A percentile compares a stretch with the other conserved stretches of the same genome.
These are phyloP conservation scores for Hemiscyllium ocellatum DNA, from an alignment of 2,113 vertebrate species.

Conservation along the genomic window DNA sequence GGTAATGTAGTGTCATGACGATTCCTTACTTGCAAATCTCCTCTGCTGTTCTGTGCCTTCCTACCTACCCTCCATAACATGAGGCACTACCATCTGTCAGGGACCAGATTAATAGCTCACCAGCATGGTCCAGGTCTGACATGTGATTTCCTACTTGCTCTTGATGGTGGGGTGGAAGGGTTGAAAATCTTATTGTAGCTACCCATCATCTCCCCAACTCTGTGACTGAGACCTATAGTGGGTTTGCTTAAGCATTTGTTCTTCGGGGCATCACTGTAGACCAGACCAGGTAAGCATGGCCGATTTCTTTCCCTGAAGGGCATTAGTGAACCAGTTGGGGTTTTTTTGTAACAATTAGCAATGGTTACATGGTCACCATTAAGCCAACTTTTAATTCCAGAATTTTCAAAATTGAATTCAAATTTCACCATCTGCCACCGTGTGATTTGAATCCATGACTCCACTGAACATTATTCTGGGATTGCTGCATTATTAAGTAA, in stretches of 20 bases:
- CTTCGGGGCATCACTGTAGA: too few species aligned
- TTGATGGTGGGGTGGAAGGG: not conserved
- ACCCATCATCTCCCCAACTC: not conserved
- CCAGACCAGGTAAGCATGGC: too few species aligned
- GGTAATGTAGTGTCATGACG: not conserved
- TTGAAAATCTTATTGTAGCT: not conserved
- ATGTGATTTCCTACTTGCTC: not conserved
- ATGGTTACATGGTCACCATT: too few species aligned
- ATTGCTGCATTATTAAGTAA: too few species aligned
- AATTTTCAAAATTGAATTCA: too few species aligned
- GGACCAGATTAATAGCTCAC: not conserved
- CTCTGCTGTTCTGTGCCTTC: not conserved
- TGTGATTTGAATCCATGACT: too few species aligned
- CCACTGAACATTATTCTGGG: too few species aligned
- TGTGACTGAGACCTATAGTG: not conserved
- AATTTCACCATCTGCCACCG: too few species aligned
- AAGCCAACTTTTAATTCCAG: too few species aligned
- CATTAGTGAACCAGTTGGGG: too few species aligned
- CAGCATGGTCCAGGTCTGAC: not conserved
- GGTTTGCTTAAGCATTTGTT: not conserved
- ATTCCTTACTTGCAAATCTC: not conserved
- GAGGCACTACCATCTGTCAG: not conserved
- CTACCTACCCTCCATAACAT: not conserved
- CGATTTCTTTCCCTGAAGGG: too few species aligned
- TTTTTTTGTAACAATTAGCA: too few species aligned